Evolutionary conservation across 2,888 invertebrate species (phyloP).

Genomic region (Muscina levida): DNA sequence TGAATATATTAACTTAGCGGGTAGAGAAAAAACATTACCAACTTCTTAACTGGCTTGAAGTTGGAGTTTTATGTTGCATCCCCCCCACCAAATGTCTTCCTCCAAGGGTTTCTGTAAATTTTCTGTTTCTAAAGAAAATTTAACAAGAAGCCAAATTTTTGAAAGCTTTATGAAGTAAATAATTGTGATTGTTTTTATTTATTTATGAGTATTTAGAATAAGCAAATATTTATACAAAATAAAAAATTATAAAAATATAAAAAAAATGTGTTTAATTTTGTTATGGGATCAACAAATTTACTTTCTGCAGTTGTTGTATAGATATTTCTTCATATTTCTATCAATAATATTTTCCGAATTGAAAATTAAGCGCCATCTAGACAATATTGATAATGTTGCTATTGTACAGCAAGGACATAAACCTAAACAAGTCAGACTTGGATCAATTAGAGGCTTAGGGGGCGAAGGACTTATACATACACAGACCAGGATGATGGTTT

Average conservation of each 20-base stretch:
- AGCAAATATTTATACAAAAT: slow-evolving; percentile 16
- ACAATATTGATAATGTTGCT: too few species aligned
- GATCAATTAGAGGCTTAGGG: too few species aligned
- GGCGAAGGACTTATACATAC: too few species aligned
- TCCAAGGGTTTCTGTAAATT: slow-evolving; percentile 33
- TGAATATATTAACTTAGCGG: slow-evolving; percentile 53
- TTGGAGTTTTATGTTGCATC: slow-evolving; percentile 8
- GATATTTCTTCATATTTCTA: too few species aligned
- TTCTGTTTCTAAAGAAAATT: slow-evolving; percentile 45
- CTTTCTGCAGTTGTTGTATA: too few species aligned
- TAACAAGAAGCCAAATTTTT: slow-evolving; percentile 24
- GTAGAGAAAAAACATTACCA: slow-evolving; percentile 48
- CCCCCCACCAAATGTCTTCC: slow-evolving; percentile 42
- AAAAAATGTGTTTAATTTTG: too few species aligned
- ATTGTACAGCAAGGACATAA: too few species aligned
- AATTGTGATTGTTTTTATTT: slow-evolving; percentile 58
- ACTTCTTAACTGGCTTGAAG: slow-evolving; percentile 51
- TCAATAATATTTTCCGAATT: too few species aligned
- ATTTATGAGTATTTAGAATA: slow-evolving; percentile 2
- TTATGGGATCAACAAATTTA: too few species aligned
- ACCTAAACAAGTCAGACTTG: too few species aligned
- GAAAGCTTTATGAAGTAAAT: slow-evolving; percentile 55
- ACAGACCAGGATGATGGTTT: too few species aligned
- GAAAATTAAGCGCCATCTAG: too few species aligned
- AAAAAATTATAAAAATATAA: slow-evolving; percentile 25